These are phyloP conservation scores for Anabacerthia variegaticeps DNA, from an alignment of 2,797 vertebrate species.

Conservation along the genomic window DNA sequence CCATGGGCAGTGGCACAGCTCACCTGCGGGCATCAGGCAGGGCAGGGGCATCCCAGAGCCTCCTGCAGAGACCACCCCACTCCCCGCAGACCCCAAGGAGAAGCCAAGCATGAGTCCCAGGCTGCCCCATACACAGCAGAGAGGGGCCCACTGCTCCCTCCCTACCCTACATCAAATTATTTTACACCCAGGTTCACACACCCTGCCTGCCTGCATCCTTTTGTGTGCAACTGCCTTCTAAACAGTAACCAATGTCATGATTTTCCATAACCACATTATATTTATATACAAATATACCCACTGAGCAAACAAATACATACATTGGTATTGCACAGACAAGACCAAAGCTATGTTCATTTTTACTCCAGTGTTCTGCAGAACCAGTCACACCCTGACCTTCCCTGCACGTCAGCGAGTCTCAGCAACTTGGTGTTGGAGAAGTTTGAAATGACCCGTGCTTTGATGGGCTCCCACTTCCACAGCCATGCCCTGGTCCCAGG, in stretches of 20 bases:
- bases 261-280: background rate
- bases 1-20: background rate
- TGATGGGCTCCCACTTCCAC: background rate
- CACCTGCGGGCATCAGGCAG: background rate
- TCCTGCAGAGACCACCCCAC: no score
- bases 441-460: background rate
- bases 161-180: background rate
- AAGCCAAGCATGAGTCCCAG: background rate
- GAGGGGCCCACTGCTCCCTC: background rate
- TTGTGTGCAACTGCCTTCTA: background rate
- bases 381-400: no score
- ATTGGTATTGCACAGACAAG: background rate
- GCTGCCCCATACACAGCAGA: background rate
- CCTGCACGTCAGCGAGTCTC: rapidly evolving
- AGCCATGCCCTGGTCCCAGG: rapidly evolving
- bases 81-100: rapidly evolving
- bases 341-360: background rate
- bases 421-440: background rate
- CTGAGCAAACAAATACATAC: background rate
- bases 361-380: background rate
- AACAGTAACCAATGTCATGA: rapidly evolving
- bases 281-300: no score
- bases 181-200: background rate
- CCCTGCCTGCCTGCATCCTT: background rate
- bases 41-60: background rate